phyloP scores from a whole-genome alignment of 2,797 vertebrate genomes.

The Enoplosus armatus region DNA sequence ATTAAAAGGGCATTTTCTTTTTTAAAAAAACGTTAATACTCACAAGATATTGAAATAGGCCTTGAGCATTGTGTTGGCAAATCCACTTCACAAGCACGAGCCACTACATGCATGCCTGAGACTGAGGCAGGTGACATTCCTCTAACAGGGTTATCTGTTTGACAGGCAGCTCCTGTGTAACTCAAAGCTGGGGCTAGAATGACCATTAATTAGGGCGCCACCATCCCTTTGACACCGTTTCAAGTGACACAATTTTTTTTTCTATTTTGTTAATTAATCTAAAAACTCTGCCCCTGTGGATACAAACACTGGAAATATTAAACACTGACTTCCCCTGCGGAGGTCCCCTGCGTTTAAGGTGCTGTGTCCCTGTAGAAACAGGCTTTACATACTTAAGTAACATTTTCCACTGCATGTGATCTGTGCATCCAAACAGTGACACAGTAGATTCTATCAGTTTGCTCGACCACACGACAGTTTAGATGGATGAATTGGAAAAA shows the following conservation, averaged over 20 bases:
- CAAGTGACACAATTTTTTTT: slow-evolving; percentile 82
- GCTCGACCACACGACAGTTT: slow-evolving; percentile 48
- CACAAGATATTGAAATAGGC: slow-evolving; percentile 31
- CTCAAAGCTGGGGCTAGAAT: slow-evolving; percentile 89
- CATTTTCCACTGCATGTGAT: slow-evolving; percentile 74
- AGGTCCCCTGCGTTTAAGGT: background rate
- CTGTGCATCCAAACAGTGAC: slow-evolving; percentile 58
- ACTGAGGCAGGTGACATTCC: slow-evolving; percentile 76
- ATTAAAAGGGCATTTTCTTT: slow-evolving; percentile 33
- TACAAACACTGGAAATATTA: slow-evolving; percentile 51
- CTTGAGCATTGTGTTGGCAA: slow-evolving; percentile 39
- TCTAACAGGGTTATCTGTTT: slow-evolving; percentile 74
- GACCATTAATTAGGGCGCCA: slow-evolving; percentile 89
- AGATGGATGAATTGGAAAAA: slow-evolving; percentile 66
- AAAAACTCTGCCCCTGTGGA: slow-evolving; percentile 40
- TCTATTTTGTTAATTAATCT: slow-evolving; percentile 82
- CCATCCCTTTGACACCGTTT: slow-evolving; percentile 84
- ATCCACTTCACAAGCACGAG: slow-evolving; percentile 49
- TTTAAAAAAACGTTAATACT: background rate
- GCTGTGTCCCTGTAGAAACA: background rate
- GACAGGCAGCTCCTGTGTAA: slow-evolving; percentile 83
- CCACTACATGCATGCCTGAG: slow-evolving; percentile 30
- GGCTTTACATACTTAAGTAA: slow-evolving; percentile 42
- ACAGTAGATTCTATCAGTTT: slow-evolving; percentile 65
- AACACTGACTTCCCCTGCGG: slow-evolving; percentile 26